Conservation (phyloP, 2,797 vertebrate species). For the Crotalus adamanteus region DNA sequence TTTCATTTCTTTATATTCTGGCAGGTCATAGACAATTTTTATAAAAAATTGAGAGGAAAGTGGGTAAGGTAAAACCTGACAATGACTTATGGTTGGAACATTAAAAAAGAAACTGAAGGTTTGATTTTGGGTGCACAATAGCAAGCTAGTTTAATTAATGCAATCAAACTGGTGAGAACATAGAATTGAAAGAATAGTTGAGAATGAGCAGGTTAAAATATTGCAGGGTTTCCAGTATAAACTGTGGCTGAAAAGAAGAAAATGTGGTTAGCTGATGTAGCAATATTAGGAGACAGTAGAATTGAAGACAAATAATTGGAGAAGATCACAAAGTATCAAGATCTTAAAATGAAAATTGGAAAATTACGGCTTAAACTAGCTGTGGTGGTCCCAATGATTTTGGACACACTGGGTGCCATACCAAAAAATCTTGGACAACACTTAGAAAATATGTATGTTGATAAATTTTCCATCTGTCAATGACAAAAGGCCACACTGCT, state of each 20-base stretch:
- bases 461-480: neutral
- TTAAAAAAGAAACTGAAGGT: neutral
- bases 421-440: neutral
- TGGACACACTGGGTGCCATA: neutral
- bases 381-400: neutral
- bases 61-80: too few species aligned
- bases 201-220: neutral
- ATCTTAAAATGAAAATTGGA: neutral
- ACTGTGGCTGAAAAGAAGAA: neutral
- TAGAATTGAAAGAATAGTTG: neutral
- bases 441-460: neutral
- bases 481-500: neutral
- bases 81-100: neutral
- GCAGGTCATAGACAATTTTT: neutral
- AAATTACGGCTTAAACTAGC: neutral
- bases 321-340: neutral
- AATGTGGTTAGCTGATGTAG: neutral
- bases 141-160: neutral
- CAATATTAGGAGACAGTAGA: neutral
- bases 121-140: too few species aligned
- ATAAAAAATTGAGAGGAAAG: too few species aligned
- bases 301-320: neutral
- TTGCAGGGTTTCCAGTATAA: neutral
- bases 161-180: neutral
- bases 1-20: neutral